Evolutionary conservation across 2,113 vertebrate genomes (phyloP).

Genomic region (Xyrauchen texanus): DNA sequence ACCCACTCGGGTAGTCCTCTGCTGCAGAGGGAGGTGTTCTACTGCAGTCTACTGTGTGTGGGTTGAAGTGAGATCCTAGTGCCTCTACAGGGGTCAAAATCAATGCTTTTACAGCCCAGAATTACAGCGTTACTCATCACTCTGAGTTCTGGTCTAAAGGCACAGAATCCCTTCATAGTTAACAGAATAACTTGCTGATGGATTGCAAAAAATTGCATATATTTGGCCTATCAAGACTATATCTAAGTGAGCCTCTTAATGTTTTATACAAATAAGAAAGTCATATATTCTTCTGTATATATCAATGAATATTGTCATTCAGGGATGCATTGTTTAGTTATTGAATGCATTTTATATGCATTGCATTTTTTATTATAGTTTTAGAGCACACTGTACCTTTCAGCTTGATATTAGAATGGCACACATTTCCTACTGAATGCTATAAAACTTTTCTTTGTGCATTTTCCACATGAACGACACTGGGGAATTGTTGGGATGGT

Average conservation of each 20-base stretch:
- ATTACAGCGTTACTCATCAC: neutral
- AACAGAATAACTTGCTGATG: slow-evolving; percentile 5
- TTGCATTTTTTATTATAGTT: too few species aligned
- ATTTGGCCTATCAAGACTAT: too few species aligned
- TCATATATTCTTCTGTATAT: neutral
- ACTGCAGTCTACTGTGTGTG: slow-evolving; percentile 6
- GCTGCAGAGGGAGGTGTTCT: slow-evolving; percentile 19
- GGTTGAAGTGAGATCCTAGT: neutral
- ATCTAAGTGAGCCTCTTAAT: neutral
- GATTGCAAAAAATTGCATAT: neutral
- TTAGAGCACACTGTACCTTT: too few species aligned
- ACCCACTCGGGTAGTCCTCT: neutral
- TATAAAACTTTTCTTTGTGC: too few species aligned
- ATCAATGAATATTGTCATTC: neutral
- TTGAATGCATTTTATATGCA: neutral
- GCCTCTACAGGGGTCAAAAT: slow-evolving; percentile 8
- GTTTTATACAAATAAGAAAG: neutral
- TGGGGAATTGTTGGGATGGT: too few species aligned
- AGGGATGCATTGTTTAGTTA: neutral
- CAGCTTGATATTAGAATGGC: too few species aligned
- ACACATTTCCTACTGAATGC: too few species aligned
- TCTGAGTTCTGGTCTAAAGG: neutral
- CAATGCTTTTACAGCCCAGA: slow-evolving; percentile 3
- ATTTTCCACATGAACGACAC: too few species aligned
- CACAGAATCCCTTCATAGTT: neutral